Base-by-base conservation (phyloP, 2,113 vertebrate genomes). In the Furnarius figulus region DNA sequence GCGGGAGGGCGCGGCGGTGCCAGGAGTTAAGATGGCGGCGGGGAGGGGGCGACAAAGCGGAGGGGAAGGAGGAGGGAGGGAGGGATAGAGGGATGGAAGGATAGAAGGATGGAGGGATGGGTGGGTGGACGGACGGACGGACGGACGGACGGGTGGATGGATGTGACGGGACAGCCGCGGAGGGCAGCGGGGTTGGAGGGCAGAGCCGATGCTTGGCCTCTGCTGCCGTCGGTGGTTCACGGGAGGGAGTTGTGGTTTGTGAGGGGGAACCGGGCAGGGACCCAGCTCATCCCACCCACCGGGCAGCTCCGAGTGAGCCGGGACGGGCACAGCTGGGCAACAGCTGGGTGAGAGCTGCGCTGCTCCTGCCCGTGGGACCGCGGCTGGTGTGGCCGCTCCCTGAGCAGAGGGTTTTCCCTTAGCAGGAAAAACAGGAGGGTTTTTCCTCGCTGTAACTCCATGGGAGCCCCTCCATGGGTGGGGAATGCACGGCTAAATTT, bases 1-100 rank as follows among this genome's bases (percentile, higher is more conserved):
- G n/a, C 31, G 8, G 21, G 22, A 63, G 65, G 59, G 82, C 19
- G 59, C 24, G 3, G 53, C 7, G 59, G 59, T 93, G 90, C 94
- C 95, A 62, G 90, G 24, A 94, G 59, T 44, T 33, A 94, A 95
- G 90, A 95, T 96, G 93, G 94, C 70, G 52, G 8, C 9, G 53
- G 31, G 63, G 10, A 14, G 19, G 33, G 16, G 33, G 75, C 47
- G 52, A 61, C 33, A 20, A 56, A 73, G 21, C 7, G 2, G 46
- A 22, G 46, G 9, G 14, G 52, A 23, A 56, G 56, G 5, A 2
- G 11, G 18, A 44, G 2, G 14, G 7, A 12, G 8, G 28, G 2
- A 1, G 25, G 16, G 40, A 40, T 5, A 13, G 40, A 40, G 40
- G 40, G 40, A 40, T 9, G 40, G 40, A 40, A 5, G 40, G 40